Conservation (phyloP, 2,113 vertebrate genomes). For the Callipepla californica region DNA sequence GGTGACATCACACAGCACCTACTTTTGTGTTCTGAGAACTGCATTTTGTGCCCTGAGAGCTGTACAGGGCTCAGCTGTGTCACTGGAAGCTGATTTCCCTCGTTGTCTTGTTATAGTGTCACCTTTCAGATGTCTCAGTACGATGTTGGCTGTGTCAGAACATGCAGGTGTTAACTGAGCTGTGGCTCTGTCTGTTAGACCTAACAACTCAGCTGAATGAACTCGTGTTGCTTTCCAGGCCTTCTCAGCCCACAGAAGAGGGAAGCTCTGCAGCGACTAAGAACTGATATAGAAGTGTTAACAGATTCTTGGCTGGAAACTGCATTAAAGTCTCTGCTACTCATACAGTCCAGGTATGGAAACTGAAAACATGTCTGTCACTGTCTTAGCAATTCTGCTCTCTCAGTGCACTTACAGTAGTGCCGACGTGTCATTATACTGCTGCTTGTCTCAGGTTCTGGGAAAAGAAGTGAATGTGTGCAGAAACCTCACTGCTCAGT, state of each 20-base stretch:
- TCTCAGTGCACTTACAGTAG: neutral
- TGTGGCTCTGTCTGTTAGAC: neutral
- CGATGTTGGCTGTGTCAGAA: neutral
- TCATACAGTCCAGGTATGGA: conserved; percentile 94
- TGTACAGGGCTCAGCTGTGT: neutral
- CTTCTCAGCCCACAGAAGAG: conserved; percentile 92
- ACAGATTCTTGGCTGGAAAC: conserved; percentile 97
- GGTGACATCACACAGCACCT: neutral
- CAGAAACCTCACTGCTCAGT: neutral
- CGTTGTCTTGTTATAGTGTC: neutral
- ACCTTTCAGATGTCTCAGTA: neutral
- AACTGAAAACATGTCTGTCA: rapidly evolving
- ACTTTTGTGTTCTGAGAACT: neutral
- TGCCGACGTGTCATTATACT: rapidly evolving
- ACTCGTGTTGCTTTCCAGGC: conserved; percentile 71
- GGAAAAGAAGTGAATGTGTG: neutral
- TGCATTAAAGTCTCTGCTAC: conserved; percentile 93
- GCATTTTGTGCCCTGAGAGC: neutral
- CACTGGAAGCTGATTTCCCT: neutral
- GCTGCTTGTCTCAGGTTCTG: neutral
- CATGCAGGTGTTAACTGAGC: neutral
- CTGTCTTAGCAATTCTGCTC: neutral
- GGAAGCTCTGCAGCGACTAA: conserved; percentile 89
- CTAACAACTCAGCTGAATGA: neutral
- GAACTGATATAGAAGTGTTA: conserved; percentile 92